A percentile compares a stretch with the other conserved stretches of the same genome.
phyloP scores from a whole-genome alignment of 2,888 invertebrate species.

The Agrochola macilenta region DNA sequence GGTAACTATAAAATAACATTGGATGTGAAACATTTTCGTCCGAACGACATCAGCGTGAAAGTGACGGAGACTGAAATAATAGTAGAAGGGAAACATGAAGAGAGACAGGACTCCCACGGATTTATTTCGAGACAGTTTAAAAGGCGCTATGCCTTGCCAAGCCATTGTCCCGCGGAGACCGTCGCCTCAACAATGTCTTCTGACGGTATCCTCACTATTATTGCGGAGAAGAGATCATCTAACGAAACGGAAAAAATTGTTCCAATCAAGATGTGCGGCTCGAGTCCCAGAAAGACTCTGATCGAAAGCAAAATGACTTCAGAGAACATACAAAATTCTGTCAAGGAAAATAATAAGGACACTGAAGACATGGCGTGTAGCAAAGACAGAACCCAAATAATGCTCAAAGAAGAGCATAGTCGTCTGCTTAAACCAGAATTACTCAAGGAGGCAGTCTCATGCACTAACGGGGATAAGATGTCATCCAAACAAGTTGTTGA shows the following conservation, averaged over 20 bases:
- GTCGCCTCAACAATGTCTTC: constrained; percentile 76
- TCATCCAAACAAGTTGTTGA: constrained; percentile 60
- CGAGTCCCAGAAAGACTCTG: constrained; percentile 45
- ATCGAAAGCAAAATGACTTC: constrained; percentile 49
- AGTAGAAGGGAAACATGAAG: constrained; percentile 90
- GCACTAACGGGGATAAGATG: constrained; percentile 54
- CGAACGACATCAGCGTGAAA: constrained; percentile 93
- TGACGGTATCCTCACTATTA: constrained; percentile 75
- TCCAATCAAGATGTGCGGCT: constrained; percentile 72
- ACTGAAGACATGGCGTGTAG: constrained; percentile 43
- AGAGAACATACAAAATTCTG: constrained; percentile 51
- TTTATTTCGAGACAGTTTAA: constrained; percentile 85
- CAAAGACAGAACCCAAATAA: constrained; percentile 63
- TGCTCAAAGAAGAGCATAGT: constrained; percentile 73
- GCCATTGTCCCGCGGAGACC: constrained; percentile 70
- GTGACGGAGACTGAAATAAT: constrained; percentile 91
- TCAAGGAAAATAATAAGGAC: constrained; percentile 54
- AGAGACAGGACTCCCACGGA: constrained; percentile 86
- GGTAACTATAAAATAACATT: constrained; percentile 90
- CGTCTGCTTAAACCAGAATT: constrained; percentile 72
- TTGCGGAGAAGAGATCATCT: constrained; percentile 65
- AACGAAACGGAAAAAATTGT: constrained; percentile 71
- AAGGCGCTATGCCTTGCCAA: constrained; percentile 85
- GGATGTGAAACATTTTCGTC: constrained; percentile 93
- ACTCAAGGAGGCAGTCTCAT: constrained; percentile 58